Base-by-base conservation (phyloP, 2,113 vertebrate genomes). In the Stigmatopora argus region DNA sequence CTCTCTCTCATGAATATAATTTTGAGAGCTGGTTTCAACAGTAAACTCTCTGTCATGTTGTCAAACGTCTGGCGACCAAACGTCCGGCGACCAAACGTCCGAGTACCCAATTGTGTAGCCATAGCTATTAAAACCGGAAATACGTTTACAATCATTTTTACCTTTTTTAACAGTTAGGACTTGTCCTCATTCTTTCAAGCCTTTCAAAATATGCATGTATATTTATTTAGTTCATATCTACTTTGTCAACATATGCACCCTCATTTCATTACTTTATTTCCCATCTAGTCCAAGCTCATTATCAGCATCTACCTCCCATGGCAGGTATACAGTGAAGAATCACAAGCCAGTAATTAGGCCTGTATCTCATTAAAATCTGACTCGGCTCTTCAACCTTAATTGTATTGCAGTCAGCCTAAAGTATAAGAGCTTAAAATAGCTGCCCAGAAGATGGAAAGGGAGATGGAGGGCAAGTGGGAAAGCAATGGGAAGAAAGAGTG, bases 341-440 rank as follows among this genome's bases (percentile, higher is more conserved):
- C 67, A 86, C 85, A 89, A 90, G 86, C 88, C 88, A 89, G 90
- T 92, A 93, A 93, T 95, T 94, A 93, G 89, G 88, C 80, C 62
- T 61, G 86, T 90, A 92, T 92, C 92, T 93, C 90, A 92, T 94
- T 94, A 60, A 93, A 86, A 92, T 74, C 78, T 49, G 87, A 83
- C 88, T 87, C 82, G 83, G 87, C 91, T 92, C 86, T 84, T 88
- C 86, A 86, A 89, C 82, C 88, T 89, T 81, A 84, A 79, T n/a
- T 44, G 74, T 77, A 83, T 86, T 74, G 56, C 70, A 86, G 86
- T 82, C 82, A 83, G 77, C 80, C 45, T 65, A 69, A 51, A 60
- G 78, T 55, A 74, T 78, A 44, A 12, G 63, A 81, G 80, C 90
- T 91, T 84, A 26, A 72, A 90, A 83, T 72, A 85, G 86, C 66